These are phyloP conservation scores for Odontomyia ornata DNA, from an alignment of 2,888 invertebrate genomes.

Conservation along the genomic window DNA sequence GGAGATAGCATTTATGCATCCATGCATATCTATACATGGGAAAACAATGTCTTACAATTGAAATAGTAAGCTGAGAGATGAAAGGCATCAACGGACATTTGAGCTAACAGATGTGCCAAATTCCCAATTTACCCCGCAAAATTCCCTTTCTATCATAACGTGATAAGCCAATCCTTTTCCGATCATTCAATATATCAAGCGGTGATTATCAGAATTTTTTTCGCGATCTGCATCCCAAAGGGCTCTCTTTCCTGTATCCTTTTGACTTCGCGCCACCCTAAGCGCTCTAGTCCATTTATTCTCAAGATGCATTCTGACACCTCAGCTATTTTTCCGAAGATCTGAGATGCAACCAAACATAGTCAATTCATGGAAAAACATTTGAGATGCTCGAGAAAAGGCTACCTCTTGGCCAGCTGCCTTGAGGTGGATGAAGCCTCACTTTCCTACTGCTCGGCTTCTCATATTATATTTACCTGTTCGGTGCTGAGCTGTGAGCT, in stretches of 20 bases:
- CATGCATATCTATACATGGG: neutral
- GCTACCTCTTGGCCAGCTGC: constrained; percentile 14
- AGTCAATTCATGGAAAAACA: constrained; percentile 26
- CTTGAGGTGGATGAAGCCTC: neutral
- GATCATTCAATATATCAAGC: too few relatives aligned
- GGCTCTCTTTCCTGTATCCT: too few relatives aligned
- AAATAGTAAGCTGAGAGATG: too few relatives aligned
- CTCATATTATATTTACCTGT: constrained; percentile 10
- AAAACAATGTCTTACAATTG: too few relatives aligned
- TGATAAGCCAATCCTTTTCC: too few relatives aligned
- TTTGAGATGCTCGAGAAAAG: constrained; percentile 5
- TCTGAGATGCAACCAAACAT: neutral
- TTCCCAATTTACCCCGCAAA: too few relatives aligned
- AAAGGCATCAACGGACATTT: too few relatives aligned
- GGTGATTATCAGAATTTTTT: too few relatives aligned
- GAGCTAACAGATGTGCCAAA: too few relatives aligned
- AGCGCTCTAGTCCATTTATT: neutral
- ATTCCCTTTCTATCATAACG: too few relatives aligned
- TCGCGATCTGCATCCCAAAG: too few relatives aligned
- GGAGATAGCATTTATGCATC: neutral
- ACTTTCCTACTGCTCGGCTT: constrained; percentile 8
- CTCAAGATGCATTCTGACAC: neutral
- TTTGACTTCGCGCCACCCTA: neutral
- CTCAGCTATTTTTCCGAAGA: constrained; percentile 30
- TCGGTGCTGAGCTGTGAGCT: neutral